Base-by-base conservation (phyloP, 2,888 invertebrate species). In the Zelleria hepariella region DNA sequence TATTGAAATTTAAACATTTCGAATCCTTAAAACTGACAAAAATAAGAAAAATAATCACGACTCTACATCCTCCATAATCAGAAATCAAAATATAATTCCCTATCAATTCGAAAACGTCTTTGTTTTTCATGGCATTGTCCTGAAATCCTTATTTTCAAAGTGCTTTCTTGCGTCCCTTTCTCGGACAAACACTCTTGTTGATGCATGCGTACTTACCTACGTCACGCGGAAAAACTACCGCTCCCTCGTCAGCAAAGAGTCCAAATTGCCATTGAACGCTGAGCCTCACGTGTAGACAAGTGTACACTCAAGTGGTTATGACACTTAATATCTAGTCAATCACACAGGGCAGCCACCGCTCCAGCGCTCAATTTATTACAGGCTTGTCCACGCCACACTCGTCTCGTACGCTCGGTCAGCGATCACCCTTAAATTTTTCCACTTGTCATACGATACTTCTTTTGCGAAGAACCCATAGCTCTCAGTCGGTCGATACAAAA, bases 361-460 rank as follows among this genome's bases (percentile, higher is more conserved):
- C 75, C 58, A 51, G 48, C n/a, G n/a, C 48, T 54, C 80, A 75
- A 78, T 78, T 82, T 83, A 84, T 82, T 82, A 79, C 80, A 70
- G 74, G 70, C 70, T 65, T 68, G 76, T 57, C 71, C 64, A 66
- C 72, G 73, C 72, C 74, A 75, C 73, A 79, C 66, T 72, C 78
- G 74, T 74, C 71, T 59, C 15, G 1, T 3, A 23, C 54, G 58
- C 15, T 68, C 63, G 66, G 65, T 66, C 64, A 65, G 61, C 62
- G n/a, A n/a, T n/a, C n/a, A n/a, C 62, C n/a, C 54, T 59, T 42
- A 27, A 21, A 32, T 56, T 7, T 54, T 54, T 54, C 26, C 54
- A 26, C 5, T 54, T 24, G 10, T 42, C 15, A 42, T 15, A 15
- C 32, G 32, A 32, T 6, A 32, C 3, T 5, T 5, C 32, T 5